Evolutionary conservation across 2,113 vertebrate species (phyloP).

Genomic region (Plecturocebus donacophilus): DNA sequence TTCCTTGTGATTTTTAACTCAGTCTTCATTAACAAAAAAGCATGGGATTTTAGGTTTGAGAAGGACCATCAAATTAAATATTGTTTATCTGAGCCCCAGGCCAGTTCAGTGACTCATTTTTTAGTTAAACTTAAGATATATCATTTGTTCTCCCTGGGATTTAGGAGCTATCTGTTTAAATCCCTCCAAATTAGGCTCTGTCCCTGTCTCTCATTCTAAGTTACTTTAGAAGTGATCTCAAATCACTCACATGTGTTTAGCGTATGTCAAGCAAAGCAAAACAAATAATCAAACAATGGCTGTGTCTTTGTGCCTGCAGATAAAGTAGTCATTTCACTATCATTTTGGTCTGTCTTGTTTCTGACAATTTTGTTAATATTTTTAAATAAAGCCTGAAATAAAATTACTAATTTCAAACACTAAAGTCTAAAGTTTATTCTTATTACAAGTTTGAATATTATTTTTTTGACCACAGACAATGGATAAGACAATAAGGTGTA

Average conservation of each 20-base stretch:
- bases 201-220: slow-evolving; percentile 9
- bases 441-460: neutral
- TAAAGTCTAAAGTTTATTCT: neutral
- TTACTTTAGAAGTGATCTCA: slow-evolving; percentile 20
- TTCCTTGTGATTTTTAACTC: neutral
- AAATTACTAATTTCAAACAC: slow-evolving; percentile 6
- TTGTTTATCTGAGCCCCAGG: neutral
- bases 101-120: slow-evolving; percentile 12
- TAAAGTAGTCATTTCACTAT: neutral
- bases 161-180: slow-evolving; percentile 37
- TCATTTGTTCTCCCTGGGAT: neutral
- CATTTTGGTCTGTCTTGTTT: slow-evolving; percentile 5
- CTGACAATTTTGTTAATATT: slow-evolving; percentile 28
- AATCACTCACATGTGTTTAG: slow-evolving; percentile 49
- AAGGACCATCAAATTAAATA: neutral
- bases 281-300: neutral
- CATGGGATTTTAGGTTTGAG: neutral
- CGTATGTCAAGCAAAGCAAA: neutral
- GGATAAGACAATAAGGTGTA: neutral
- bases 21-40: neutral
- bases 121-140: neutral
- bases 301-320: neutral
- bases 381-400: slow-evolving; percentile 27
- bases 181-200: slow-evolving; percentile 4
- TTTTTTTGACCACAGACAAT: neutral